Evolutionary conservation across 2,888 invertebrate genomes (phyloP), one percentile per base, ranked within the genome.

Genomic region (Aleiodes testaceus): DNA sequence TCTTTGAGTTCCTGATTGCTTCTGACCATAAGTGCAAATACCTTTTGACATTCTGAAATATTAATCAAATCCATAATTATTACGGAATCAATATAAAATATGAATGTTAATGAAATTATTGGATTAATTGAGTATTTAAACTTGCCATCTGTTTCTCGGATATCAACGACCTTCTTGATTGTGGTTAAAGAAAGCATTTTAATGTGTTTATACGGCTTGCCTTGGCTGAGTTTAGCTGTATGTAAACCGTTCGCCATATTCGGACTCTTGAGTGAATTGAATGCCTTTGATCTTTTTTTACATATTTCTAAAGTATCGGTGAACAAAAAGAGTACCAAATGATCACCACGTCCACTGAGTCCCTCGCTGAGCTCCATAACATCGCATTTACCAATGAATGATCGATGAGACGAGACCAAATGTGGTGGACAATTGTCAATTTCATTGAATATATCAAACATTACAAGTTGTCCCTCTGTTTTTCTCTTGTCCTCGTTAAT

Each of bases 401-500:
- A 93, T 67, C 98, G 92, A 88, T 97, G 97, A 5, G 98, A 97
- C 6, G 97, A 97, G 49, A 98, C 94, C 78, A 98, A 90, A 85
- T 97, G 95, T 0, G 97, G 93, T 77, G 99, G 98, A 88, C 98
- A 98, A 87, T 97, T 96, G 86, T 99, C 98, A 82, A 99, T 99
- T 86, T 98, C 98, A 87, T 98, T 97, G 88, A 98, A 96, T 78
- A 98, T 96, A 89, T 97, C 97, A 89, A 99, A 98, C 91, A 99
- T 95, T 79, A 95, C 96, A 85, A 97, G 92, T 88, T 97, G 96
- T 12, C 96, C 96, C 89, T 99, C 99, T 0, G 98, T 97, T 90
- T 95, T 96, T 81, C 98, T 91, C 88, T 98, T 98, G 88, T 98
- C 97, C 89, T 99, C 98, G 88, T 99, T 99, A 80, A 99, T 97